Conservation (phyloP, 1,140 invertebrate genomes). For the Euura lappo region DNA sequence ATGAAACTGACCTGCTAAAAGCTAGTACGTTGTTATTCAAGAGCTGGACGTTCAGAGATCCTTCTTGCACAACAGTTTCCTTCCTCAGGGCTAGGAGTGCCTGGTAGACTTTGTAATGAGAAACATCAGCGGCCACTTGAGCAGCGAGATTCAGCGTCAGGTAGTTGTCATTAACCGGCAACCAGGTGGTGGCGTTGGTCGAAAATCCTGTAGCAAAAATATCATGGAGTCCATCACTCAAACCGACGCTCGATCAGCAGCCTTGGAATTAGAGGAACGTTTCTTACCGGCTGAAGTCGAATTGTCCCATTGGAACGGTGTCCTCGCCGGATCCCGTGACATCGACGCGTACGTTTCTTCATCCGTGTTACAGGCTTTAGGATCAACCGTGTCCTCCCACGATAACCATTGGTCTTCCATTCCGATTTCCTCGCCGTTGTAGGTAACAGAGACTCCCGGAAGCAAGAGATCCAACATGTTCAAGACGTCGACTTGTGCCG, state of each 20-base stretch:
- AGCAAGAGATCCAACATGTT: conserved; percentile 69
- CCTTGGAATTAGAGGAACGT: neutral
- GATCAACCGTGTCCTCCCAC: conserved; percentile 51
- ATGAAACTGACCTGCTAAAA: conserved; percentile 42
- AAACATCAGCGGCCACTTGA: conserved; percentile 49
- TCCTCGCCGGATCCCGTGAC: conserved; percentile 63
- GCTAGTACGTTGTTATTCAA: conserved; percentile 1
- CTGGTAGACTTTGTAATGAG: conserved; percentile 63
- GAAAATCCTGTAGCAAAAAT: conserved; percentile 63
- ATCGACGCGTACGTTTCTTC: conserved; percentile 39
- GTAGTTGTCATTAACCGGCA: conserved; percentile 68
- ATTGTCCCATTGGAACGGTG: conserved; percentile 69
- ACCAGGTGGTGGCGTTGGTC: conserved; percentile 67
- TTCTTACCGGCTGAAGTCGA: conserved; percentile 27
- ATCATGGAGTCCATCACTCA: too few species aligned
- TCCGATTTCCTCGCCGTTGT: conserved; percentile 79
- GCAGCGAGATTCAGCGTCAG: conserved; percentile 58
- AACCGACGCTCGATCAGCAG: too few species aligned
- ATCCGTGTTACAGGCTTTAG: conserved; percentile 37
- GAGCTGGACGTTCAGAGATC: conserved; percentile 9
- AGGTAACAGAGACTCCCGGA: conserved; percentile 73
- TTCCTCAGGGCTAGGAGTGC: conserved; percentile 52
- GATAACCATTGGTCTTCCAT: conserved; percentile 68
- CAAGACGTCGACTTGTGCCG: conserved; percentile 64
- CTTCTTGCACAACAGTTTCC: neutral